phyloP scores from a whole-genome alignment of 1,140 invertebrate genomes.

The Plectus sambesii region DNA sequence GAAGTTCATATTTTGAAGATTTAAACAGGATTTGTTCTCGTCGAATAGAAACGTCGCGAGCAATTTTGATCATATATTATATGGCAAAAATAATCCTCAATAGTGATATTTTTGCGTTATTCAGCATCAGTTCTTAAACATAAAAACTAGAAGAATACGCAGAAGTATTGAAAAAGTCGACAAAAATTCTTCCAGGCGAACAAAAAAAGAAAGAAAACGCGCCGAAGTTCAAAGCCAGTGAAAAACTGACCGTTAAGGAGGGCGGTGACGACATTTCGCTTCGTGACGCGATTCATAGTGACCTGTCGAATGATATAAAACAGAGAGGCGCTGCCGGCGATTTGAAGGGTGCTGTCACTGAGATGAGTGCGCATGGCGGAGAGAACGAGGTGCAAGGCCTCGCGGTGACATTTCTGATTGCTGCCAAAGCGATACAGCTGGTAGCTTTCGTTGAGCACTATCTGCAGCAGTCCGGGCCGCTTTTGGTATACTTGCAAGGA shows the following conservation, averaged over 20 bases:
- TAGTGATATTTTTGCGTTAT: no score
- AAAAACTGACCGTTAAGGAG: conserved; percentile 24
- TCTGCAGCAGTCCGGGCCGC: conserved; percentile 63
- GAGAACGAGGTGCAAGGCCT: conserved; percentile 33
- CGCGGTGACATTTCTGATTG: conserved; percentile 32
- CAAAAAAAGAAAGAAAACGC: conserved; percentile 1
- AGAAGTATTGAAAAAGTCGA: conserved; percentile 17
- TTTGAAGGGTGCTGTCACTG: conserved; percentile 31
- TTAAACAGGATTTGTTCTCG: no score
- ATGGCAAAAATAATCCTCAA: no score
- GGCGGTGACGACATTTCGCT: conserved; percentile 23
- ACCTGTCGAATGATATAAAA: conserved; percentile 33
- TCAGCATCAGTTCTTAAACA: conserved; percentile 4
- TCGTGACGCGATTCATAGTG: conserved; percentile 35
- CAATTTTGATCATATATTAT: no score
- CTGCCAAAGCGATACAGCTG: conserved; percentile 67
- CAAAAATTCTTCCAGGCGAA: conserved; percentile 7
- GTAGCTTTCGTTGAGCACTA: conserved; percentile 79
- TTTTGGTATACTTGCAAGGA: conserved; percentile 58
- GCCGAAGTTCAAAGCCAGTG: conserved; percentile 10
- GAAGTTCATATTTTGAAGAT: no score
- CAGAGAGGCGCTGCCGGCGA: conserved; percentile 42
- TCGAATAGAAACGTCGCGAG: no score
- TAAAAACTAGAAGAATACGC: conserved; percentile 17
- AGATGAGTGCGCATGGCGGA: conserved; percentile 29